Conservation (phyloP, 1,140 invertebrate genomes). For the Scaptomyza graminum region DNA sequence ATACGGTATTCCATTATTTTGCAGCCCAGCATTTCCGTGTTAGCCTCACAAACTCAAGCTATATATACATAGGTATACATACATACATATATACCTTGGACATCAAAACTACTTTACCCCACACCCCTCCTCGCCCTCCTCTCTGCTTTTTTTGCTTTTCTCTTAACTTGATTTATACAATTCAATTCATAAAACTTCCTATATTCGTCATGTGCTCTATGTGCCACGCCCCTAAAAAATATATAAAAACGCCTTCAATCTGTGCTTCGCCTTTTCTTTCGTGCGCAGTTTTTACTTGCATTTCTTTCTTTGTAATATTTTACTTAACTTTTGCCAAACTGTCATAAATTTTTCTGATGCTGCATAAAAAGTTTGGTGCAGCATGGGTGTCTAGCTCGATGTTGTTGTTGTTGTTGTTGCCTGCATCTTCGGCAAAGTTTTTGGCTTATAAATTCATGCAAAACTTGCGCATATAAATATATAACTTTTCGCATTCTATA, state of each 20-base stretch:
- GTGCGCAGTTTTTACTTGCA: constrained; percentile 47
- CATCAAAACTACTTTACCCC: constrained; percentile 5
- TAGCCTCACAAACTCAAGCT: constrained; percentile 39
- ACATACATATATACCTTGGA: constrained; percentile 25
- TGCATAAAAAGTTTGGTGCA: constrained; percentile 56
- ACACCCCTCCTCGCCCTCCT: constrained; percentile 21
- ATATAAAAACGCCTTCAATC: constrained; percentile 12
- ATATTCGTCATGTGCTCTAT: constrained; percentile 45
- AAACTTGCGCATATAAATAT: constrained; percentile 74
- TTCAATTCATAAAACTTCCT: constrained; percentile 80
- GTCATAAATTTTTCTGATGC: constrained; percentile 81
- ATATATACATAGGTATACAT: no score
- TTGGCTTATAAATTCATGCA: constrained; percentile 77
- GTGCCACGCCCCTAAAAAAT: constrained; percentile 30
- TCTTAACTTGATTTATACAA: constrained; percentile 78
- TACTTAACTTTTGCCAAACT: constrained; percentile 74
- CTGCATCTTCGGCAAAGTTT: constrained; percentile 59
- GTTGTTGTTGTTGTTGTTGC: constrained; percentile 28
- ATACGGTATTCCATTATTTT: constrained; percentile 58
- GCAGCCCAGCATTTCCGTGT: constrained; percentile 66
- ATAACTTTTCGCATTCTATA: constrained; percentile 62
- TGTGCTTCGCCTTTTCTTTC: background rate
- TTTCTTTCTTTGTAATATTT: constrained; percentile 44
- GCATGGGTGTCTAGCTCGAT: background rate
- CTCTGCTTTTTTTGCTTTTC: constrained; percentile 14